Evolutionary conservation across 2,888 invertebrate species (phyloP), one percentile per base, ranked within the genome.

Genomic region (Rhamnusium bicolor): DNA sequence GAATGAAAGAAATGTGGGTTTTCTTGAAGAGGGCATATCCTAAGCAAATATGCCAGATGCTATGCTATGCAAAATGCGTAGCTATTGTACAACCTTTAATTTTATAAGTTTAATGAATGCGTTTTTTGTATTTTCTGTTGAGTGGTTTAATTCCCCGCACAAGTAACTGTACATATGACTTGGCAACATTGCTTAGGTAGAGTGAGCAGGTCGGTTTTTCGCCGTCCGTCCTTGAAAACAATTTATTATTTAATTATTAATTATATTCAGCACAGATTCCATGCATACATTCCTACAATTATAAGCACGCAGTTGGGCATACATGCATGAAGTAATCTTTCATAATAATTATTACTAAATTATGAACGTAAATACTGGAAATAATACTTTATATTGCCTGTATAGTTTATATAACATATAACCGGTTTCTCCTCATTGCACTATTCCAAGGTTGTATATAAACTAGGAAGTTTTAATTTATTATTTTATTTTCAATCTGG

Each of bases 161-260:
- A n/a, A n/a, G 40, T 1, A n/a, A 40, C 12, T 12, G 3, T 14
- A n/a, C 3, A 3, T 1, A n/a, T 14, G 0, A 46, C 14, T 21
- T 61, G 61, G 61, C 61, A 61, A 61, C 61, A 2, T 19, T 21
- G 61, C n/a, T 10, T 19, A 46, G 61, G 46, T 46, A 51, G 18
- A 2, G 61, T 21, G 24, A 47, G 46, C 8, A 8, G n/a, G 49
- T 49, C 5, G 8, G n/a, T 27, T 49, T 27, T 49, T 27, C 63
- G 27, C 63, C 47, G 24, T 16, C 16, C 49, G 63, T 10, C 63
- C 63, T 63, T 63, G 63, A 40, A 16, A 40, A 40, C 49, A 27
- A 62, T 62, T 62, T 47, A 27, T 21, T 24, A 24, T 63, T 24
- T 21, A 40, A 40, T 40, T 40, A 12, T 24, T 21, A 40, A 40